These are phyloP conservation scores for Ectobius pallidus DNA, from an alignment of 2,888 invertebrate species.

Conservation along the genomic window DNA sequence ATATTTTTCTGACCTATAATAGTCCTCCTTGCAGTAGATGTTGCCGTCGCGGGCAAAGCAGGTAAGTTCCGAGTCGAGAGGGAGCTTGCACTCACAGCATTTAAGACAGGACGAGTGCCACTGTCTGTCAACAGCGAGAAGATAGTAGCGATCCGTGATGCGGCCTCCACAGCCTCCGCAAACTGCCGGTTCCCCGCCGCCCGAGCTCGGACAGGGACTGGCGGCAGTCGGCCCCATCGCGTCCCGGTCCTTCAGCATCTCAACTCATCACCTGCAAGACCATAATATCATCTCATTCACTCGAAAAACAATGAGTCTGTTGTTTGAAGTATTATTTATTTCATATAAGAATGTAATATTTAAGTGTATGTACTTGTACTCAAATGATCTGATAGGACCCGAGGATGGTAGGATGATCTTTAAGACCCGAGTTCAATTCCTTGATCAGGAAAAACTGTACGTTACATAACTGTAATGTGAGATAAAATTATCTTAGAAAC, in stretches of 20 bases:
- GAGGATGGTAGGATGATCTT: too few relatives aligned
- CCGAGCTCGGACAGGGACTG: constrained; percentile 48
- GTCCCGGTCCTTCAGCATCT: constrained; percentile 43
- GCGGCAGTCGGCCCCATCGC: constrained; percentile 50
- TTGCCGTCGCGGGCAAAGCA: constrained; percentile 89
- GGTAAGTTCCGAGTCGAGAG: constrained; percentile 83
- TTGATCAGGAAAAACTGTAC: too few relatives aligned
- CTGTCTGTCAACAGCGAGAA: constrained; percentile 84
- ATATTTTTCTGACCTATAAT: constrained; percentile 81
- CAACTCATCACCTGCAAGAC: constrained; percentile 14
- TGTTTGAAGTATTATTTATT: too few relatives aligned
- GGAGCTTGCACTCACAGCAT: constrained; percentile 84
- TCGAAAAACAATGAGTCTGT: too few relatives aligned
- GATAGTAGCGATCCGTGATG: constrained; percentile 70
- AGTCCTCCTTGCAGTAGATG: constrained; percentile 94
- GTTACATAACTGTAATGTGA: too few relatives aligned
- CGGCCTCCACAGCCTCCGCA: constrained; percentile 67
- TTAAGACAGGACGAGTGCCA: constrained; percentile 88
- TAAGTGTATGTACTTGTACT: too few relatives aligned
- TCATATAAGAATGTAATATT: too few relatives aligned
- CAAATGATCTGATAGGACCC: too few relatives aligned
- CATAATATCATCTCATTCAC: too few relatives aligned
- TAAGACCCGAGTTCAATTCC: too few relatives aligned
- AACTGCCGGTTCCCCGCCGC: constrained; percentile 55
- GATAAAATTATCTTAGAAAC: too few relatives aligned